These are phyloP conservation scores for Myzus persicae DNA, from an alignment of 1,140 invertebrate species.

Conservation along the genomic window DNA sequence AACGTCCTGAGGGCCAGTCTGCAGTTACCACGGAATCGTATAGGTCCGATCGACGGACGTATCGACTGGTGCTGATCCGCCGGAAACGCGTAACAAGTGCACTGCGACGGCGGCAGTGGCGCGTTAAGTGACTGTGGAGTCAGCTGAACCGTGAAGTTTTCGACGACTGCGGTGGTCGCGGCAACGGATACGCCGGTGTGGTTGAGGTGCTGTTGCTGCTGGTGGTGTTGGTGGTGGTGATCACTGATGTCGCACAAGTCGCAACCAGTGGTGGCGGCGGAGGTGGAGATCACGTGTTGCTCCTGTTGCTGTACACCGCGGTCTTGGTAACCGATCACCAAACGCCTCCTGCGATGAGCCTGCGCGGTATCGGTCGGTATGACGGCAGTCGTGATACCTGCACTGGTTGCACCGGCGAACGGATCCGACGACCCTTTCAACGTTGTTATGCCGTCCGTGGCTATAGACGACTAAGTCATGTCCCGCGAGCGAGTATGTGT, in stretches of 20 bases:
- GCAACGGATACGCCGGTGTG: background rate
- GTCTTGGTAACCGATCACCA: slow-evolving; percentile 36
- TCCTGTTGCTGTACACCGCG: background rate
- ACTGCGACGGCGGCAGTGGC: background rate
- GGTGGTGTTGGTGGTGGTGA: background rate
- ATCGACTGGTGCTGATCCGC: background rate
- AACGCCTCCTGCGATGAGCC: background rate
- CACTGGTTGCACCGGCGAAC: background rate
- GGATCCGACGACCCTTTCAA: background rate
- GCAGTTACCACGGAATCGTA: slow-evolving; percentile 26
- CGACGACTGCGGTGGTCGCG: background rate
- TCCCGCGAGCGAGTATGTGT: background rate
- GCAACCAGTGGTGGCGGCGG: background rate
- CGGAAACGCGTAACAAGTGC: slow-evolving; percentile 30
- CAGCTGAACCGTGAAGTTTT: background rate
- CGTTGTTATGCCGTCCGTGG: slow-evolving; percentile 28
- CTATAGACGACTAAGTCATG: background rate
- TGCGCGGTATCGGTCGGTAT: background rate
- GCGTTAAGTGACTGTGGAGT: background rate
- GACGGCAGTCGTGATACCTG: background rate
- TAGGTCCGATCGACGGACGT: background rate
- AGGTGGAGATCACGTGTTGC: background rate
- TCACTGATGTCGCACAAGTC: background rate
- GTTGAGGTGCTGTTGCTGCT: background rate
- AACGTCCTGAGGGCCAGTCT: slow-evolving; percentile 53